Percentiles rank a stretch among this genome's conserved stretches.
These are phyloP conservation scores for Homarus americanus DNA, from an alignment of 1,140 invertebrate genomes.

Conservation along the genomic window DNA sequence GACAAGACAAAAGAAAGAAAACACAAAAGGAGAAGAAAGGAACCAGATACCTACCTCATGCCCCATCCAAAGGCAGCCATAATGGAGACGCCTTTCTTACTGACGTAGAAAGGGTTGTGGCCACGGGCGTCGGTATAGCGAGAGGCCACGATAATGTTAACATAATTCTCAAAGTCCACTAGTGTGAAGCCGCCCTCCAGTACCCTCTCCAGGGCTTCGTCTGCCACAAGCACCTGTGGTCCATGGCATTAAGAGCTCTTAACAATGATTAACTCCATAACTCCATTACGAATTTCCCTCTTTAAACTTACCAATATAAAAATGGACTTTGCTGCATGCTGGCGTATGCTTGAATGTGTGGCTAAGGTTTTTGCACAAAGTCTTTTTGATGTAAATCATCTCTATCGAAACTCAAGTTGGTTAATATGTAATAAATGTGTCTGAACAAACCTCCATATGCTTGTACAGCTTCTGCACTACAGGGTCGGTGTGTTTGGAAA, in stretches of 20 bases:
- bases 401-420: too few relatives aligned
- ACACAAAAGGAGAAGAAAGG: too few relatives aligned
- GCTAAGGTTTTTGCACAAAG: too few relatives aligned
- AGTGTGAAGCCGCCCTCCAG: background rate
- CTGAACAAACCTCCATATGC: conserved; percentile 18
- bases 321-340: too few relatives aligned
- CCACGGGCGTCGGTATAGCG: background rate
- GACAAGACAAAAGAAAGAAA: too few relatives aligned
- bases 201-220: background rate
- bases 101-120: background rate
- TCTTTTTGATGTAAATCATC: too few relatives aligned
- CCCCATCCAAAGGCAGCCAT: conserved; percentile 4
- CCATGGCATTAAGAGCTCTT: too few relatives aligned
- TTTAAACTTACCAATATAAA: too few relatives aligned
- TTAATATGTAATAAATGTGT: too few relatives aligned
- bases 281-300: too few relatives aligned
- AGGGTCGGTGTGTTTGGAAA: conserved; percentile 18
- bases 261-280: too few relatives aligned
- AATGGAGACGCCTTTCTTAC: background rate
- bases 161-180: background rate
- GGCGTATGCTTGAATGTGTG: too few relatives aligned
- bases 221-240: background rate
- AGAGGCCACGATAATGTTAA: background rate
- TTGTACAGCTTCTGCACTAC: conserved; percentile 17
- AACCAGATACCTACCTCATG: background rate